A percentile compares a stretch with the other conserved stretches of the same genome.
phyloP scores from a whole-genome alignment of 1,140 invertebrate genomes.

The Drosophila lacteicornis region DNA sequence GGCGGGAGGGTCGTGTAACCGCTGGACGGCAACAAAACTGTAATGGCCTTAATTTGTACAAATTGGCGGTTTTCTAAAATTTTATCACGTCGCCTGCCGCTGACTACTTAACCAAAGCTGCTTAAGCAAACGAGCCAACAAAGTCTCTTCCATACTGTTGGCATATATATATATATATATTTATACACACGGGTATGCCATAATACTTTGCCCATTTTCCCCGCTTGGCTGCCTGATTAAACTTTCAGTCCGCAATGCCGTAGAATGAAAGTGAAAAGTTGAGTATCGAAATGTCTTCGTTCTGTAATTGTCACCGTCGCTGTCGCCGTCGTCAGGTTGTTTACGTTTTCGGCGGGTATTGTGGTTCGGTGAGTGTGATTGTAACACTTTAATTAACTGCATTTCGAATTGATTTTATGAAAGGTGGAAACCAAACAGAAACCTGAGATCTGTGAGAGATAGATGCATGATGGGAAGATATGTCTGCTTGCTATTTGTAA shows the following conservation, averaged over 20 bases:
- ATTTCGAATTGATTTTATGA: neutral
- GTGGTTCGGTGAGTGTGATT: constrained; percentile 4
- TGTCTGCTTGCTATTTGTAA: no score
- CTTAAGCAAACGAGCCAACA: constrained; percentile 56
- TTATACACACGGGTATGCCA: constrained; percentile 23
- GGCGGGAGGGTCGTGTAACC: constrained; percentile 45
- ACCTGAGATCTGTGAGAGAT: neutral
- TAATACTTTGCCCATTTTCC: constrained; percentile 53
- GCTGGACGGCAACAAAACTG: constrained; percentile 46
- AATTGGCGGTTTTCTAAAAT: constrained; percentile 80
- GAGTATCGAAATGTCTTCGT: constrained; percentile 50
- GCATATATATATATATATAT: constrained; percentile 14
- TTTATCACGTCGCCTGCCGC: constrained; percentile 73
- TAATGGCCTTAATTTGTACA: constrained; percentile 77
- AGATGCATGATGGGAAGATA: neutral
- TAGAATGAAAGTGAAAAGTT: constrained; percentile 73
- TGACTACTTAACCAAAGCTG: constrained; percentile 53
- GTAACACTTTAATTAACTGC: constrained; percentile 4
- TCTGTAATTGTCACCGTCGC: constrained; percentile 34
- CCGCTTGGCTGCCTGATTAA: constrained; percentile 56
- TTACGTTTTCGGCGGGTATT: constrained; percentile 30
- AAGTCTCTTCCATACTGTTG: constrained; percentile 26
- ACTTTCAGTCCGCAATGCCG: constrained; percentile 41
- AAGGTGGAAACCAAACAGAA: neutral
- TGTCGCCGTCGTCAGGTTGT: constrained; percentile 8